Evolutionary conservation across 1,140 invertebrate genomes (phyloP).

Genomic region (Formica exsecta): DNA sequence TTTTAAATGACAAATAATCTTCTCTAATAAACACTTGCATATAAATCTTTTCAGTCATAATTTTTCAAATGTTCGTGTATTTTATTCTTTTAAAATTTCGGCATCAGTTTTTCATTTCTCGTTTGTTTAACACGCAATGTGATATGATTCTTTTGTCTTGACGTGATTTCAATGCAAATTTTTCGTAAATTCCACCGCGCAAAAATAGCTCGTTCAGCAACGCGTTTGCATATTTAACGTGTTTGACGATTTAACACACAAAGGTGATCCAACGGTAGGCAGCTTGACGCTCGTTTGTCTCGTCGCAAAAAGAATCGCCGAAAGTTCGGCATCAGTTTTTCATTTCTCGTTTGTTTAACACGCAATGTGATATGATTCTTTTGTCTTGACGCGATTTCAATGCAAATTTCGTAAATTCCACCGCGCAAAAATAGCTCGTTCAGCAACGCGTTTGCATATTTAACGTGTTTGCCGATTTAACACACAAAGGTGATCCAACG

Average conservation of each 20-base stretch:
- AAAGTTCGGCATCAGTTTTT: too few relatives aligned
- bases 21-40: not conserved
- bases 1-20: not conserved
- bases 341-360: slow-evolving; percentile 15
- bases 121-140: slow-evolving; percentile 24
- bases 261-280: slow-evolving; percentile 14
- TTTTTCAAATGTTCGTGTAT: not conserved
- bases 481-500: slow-evolving; percentile 2
- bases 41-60: not conserved
- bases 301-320: slow-evolving; percentile 23
- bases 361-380: slow-evolving; percentile 49
- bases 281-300: slow-evolving; percentile 6
- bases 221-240: slow-evolving; percentile 63
- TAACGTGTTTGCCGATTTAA: too few relatives aligned
- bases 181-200: slow-evolving; percentile 48
- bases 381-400: slow-evolving; percentile 56
- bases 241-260: not conserved
- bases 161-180: slow-evolving; percentile 58
- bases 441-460: slow-evolving; percentile 65
- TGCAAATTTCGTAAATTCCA: slow-evolving; percentile 61
- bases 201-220: slow-evolving; percentile 45
- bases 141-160: slow-evolving; percentile 57
- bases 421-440: slow-evolving; percentile 42
- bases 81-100: slow-evolving; percentile 22
- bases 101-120: slow-evolving; percentile 17